phyloP scores from a whole-genome alignment of 1,140 invertebrate species.

The Pseudachorutes palmiensis region DNA sequence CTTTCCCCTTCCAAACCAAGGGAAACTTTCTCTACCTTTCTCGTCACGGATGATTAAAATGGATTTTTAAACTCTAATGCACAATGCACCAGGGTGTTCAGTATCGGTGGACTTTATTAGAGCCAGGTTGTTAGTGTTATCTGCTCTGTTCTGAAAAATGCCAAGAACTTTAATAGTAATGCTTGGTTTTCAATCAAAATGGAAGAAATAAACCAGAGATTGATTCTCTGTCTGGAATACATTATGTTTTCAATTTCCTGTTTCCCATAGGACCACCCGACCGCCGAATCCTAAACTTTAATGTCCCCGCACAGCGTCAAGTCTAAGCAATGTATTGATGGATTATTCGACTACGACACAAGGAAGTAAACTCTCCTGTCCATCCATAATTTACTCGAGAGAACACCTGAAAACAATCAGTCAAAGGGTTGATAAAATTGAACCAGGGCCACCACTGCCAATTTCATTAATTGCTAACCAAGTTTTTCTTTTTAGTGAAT shows the following conservation, averaged over 20 bases:
- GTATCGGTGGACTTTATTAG: too few relatives aligned
- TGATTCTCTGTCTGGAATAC: not conserved
- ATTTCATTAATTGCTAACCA: not conserved
- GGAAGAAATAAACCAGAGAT: not conserved
- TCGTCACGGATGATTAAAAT: not conserved
- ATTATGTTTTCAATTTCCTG: constrained; percentile 27
- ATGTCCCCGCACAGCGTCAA: not conserved
- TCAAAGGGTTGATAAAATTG: not conserved
- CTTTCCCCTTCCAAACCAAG: not conserved
- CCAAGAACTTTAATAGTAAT: too few relatives aligned
- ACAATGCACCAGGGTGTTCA: too few relatives aligned
- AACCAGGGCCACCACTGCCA: not conserved
- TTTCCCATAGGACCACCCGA: not conserved
- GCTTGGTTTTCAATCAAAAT: too few relatives aligned
- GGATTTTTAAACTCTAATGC: too few relatives aligned
- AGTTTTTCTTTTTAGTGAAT: not conserved
- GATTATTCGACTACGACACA: too few relatives aligned
- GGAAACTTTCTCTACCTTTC: not conserved
- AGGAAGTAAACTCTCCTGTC: not conserved
- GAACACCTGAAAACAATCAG: not conserved
- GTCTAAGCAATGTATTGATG: too few relatives aligned
- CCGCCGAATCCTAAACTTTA: not conserved
- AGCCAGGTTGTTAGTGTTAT: too few relatives aligned
- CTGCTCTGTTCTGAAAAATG: too few relatives aligned
- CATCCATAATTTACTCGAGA: not conserved